These are phyloP conservation scores for Lordiphosa collinella DNA, from an alignment of 1,140 invertebrate genomes.

Conservation along the genomic window DNA sequence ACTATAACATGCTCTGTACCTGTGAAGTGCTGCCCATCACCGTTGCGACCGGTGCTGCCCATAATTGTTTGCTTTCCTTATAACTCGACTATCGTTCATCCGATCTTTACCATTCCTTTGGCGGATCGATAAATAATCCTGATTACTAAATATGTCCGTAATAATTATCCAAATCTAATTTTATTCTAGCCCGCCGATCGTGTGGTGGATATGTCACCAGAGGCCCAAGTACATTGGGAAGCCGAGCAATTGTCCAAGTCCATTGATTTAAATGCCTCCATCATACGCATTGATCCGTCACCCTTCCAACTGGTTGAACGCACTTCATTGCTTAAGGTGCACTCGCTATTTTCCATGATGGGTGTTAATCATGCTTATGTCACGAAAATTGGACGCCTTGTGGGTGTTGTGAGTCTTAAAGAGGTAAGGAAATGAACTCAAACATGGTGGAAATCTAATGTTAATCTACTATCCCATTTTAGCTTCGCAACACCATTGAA, in stretches of 20 bases:
- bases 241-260: slow-evolving; percentile 90
- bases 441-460: not conserved
- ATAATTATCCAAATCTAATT: no score
- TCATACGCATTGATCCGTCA: slow-evolving; percentile 94
- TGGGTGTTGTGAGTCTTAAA: slow-evolving; percentile 97
- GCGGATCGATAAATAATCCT: no score
- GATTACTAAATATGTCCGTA: no score
- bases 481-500: slow-evolving; percentile 92
- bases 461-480: slow-evolving; percentile 5
- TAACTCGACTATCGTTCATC: no score
- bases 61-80: no score
- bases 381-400: slow-evolving; percentile 95
- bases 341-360: slow-evolving; percentile 98
- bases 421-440: slow-evolving; percentile 84
- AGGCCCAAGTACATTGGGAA: slow-evolving; percentile 95
- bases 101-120: no score
- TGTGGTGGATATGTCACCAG: slow-evolving; percentile 95
- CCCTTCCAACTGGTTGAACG: slow-evolving; percentile 99
- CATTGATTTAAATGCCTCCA: slow-evolving; percentile 87
- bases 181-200: slow-evolving; percentile 90
- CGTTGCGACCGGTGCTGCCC: no score
- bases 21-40: no score
- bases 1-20: no score
- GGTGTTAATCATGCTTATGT: slow-evolving; percentile 99
- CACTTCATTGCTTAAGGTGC: slow-evolving; percentile 97